Evolutionary conservation across 2,797 vertebrate genomes (phyloP).

Genomic region (Pipistrellus pipistrellus): DNA sequence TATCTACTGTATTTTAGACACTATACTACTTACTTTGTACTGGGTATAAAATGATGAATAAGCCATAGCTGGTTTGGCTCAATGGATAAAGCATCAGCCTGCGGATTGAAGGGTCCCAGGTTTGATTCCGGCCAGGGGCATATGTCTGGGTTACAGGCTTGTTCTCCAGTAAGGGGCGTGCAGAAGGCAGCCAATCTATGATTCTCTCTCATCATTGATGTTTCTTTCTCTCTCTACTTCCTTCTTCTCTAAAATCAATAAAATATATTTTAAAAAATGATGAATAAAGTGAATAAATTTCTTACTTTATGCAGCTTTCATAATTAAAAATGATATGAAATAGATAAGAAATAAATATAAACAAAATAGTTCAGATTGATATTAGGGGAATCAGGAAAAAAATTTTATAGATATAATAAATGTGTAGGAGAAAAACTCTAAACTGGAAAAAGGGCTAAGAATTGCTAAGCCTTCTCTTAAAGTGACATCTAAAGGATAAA

Average conservation of each 20-base stretch:
- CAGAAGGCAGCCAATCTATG: too few relatives aligned
- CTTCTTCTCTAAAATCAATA: too few relatives aligned
- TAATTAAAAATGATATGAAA: neutral
- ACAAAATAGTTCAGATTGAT: neutral
- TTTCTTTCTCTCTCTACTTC: too few relatives aligned
- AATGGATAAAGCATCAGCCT: too few relatives aligned
- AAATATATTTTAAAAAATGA: too few relatives aligned
- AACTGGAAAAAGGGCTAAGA: neutral
- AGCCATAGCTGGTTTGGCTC: neutral
- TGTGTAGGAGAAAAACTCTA: neutral
- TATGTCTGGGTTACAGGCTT: too few relatives aligned
- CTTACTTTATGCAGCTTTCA: neutral
- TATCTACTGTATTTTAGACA: neutral
- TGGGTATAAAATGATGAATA: slow-evolving; percentile 12
- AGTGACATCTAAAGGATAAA: neutral
- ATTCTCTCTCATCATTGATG: too few relatives aligned
- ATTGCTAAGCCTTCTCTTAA: neutral
- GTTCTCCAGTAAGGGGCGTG: too few relatives aligned
- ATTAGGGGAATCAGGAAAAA: neutral
- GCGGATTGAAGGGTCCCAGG: too few relatives aligned
- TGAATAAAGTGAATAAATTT: neutral
- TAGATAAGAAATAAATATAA: neutral
- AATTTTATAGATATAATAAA: neutral
- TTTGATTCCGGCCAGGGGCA: too few relatives aligned
- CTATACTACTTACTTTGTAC: neutral